Evolutionary conservation across 2,113 vertebrate genomes (phyloP).

Genomic region (Raja brachyura): DNA sequence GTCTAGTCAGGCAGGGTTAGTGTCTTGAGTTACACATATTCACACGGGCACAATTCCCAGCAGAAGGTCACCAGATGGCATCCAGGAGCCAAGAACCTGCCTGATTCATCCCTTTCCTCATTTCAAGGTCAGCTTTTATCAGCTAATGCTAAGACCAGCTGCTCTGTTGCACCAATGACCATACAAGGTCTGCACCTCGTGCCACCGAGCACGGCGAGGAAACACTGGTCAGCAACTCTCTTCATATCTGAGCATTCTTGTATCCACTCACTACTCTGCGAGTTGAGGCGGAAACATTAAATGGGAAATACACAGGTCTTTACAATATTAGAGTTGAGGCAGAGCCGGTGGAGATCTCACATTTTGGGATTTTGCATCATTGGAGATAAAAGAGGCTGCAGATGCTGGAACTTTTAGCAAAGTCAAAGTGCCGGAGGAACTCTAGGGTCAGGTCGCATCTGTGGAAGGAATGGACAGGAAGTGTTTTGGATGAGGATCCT

Average conservation of each 20-base stretch:
- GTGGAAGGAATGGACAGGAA: no score
- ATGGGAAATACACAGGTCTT: not conserved
- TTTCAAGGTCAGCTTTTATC: not conserved
- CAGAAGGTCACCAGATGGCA: not conserved
- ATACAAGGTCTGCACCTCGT: not conserved
- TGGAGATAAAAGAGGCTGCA: not conserved
- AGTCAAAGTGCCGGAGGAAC: no score
- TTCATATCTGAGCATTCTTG: not conserved
- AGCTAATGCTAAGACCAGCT: not conserved
- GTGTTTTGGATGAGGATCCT: no score
- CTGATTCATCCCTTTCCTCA: not conserved
- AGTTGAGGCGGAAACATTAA: not conserved
- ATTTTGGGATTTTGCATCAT: not conserved
- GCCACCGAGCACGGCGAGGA: not conserved
- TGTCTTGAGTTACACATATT: not conserved
- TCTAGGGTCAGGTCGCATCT: no score
- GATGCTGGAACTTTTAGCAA: no score
- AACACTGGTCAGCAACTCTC: not conserved
- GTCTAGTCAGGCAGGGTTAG: not conserved
- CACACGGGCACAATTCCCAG: not conserved
- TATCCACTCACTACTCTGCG: not conserved
- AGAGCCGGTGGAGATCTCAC: not conserved
- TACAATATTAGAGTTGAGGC: not conserved
- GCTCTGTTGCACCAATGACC: not conserved
- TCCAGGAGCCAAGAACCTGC: no score